Percentiles rank a stretch among this genome's conserved stretches.
These are phyloP conservation scores for Ditula angustiorana DNA, from an alignment of 2,888 invertebrate species.

Conservation along the genomic window DNA sequence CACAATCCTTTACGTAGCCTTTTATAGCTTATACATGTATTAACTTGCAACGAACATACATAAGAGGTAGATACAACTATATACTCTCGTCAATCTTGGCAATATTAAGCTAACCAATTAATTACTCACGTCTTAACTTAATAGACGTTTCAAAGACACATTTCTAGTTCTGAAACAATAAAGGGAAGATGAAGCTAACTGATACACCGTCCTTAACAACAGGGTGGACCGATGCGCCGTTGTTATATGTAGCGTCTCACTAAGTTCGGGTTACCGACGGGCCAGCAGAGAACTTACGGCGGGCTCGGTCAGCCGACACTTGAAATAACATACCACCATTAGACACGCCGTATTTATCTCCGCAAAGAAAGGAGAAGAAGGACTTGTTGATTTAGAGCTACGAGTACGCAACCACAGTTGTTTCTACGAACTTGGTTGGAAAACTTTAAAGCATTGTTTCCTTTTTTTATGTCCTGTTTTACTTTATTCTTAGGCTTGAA, in stretches of 20 bases:
- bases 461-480: not conserved
- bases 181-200: constrained; percentile 35
- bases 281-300: constrained; percentile 28
- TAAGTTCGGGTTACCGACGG: constrained; percentile 24
- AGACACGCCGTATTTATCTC: constrained; percentile 62
- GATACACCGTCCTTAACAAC: constrained; percentile 30
- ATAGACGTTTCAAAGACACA: constrained; percentile 33
- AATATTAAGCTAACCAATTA: constrained; percentile 28
- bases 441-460: not conserved
- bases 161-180: constrained; percentile 32
- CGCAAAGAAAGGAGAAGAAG: constrained; percentile 61
- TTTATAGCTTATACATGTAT: not conserved
- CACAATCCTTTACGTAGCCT: not conserved
- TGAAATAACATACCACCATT: constrained; percentile 74
- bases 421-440: not conserved
- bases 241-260: constrained; percentile 17
- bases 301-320: constrained; percentile 47
- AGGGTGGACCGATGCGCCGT: constrained; percentile 22
- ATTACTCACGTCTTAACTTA: constrained; percentile 42
- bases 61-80: not conserved
- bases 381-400: constrained; percentile 67
- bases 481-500: not conserved
- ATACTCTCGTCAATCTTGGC: constrained; percentile 14
- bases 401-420: constrained; percentile 43
- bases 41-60: not conserved